Base-by-base conservation (phyloP, 2,888 invertebrate genomes). In the Ophioninae sp. region DNA sequence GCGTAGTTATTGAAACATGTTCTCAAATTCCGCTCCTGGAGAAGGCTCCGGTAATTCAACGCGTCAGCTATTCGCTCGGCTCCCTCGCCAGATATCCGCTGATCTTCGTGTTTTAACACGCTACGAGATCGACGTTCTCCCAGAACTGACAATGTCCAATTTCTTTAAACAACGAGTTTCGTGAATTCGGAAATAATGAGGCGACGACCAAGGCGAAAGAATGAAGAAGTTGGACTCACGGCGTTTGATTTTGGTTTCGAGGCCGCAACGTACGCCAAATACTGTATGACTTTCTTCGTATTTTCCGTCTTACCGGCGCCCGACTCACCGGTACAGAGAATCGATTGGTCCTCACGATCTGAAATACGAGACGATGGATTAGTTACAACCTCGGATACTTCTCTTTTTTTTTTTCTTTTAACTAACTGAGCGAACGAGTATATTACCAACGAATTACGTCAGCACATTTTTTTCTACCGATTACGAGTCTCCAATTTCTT, bases 271-370 rank as follows among this genome's bases (percentile, higher is more conserved):
- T 98, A 99, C 65, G 99, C 99, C 93, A 99, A 95, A 94, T 99
- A 99, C 94, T 99, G 99, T 92, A 99, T 99, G 78, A 99, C 99
- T 95, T 99, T 99, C 95, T 99, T 99, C 83, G 99, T 99, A 94
- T 99, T 99, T 93, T 99, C 99, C 73, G 99, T 99, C 95, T 99
- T 99, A 88, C 99, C 99, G 88, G 99, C 99, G 89, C 99, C 99
- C n/a, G 99, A 99, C 94, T 99, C 99, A 90, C 99, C 99, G 90
- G 99, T 99, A 95, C 99, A 99, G 87, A 99, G 95, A 93, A 99
- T 99, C 72, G 99, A 99, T 94, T 99, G 99, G 94, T 99, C 99
- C 94, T 99, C 99, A 82, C 99, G 97, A 94, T 99, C 99, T 99
- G 94, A 85, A 96, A 90, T 86, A 85, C 20, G 30, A 0, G 10